Evolutionary conservation across 2,888 invertebrate species (phyloP).

Genomic region (Ferrisia virgata): DNA sequence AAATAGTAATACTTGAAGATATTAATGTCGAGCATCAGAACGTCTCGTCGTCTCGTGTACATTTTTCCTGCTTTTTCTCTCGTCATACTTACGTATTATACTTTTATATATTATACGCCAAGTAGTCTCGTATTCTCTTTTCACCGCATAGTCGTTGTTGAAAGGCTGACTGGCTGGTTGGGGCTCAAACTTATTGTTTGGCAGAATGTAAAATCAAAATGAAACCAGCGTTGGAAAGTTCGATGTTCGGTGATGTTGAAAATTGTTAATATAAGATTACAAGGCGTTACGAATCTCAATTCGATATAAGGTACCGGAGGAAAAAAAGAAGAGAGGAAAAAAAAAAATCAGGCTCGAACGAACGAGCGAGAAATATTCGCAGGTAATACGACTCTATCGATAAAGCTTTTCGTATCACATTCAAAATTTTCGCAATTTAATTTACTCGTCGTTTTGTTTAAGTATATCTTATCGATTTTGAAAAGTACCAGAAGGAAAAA

Average conservation of each 20-base stretch:
- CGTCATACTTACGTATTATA: background rate
- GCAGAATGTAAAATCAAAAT: constrained; percentile 20
- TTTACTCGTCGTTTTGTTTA: background rate
- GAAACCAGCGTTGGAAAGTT: background rate
- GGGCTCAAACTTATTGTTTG: constrained; percentile 11
- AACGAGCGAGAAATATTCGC: background rate
- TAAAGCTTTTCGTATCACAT: background rate
- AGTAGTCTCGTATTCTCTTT: background rate
- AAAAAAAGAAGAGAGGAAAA: no score
- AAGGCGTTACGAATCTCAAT: background rate
- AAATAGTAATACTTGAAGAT: constrained; percentile 25
- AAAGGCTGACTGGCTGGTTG: no score
- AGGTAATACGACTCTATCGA: background rate
- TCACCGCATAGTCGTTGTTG: background rate
- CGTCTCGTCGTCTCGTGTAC: background rate
- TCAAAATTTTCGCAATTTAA: background rate
- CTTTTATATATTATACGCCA: no score
- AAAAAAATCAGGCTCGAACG: no score
- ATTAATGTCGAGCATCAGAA: background rate
- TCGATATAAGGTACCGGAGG: background rate
- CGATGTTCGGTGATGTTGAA: background rate
- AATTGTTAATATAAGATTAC: constrained; percentile 15
- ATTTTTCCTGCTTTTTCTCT: background rate
- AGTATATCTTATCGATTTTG: background rate
- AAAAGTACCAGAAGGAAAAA: background rate